Evolutionary conservation across 2,113 vertebrate genomes (phyloP), one percentile per base, ranked within the genome.

Genomic region (Talpa occidentalis): DNA sequence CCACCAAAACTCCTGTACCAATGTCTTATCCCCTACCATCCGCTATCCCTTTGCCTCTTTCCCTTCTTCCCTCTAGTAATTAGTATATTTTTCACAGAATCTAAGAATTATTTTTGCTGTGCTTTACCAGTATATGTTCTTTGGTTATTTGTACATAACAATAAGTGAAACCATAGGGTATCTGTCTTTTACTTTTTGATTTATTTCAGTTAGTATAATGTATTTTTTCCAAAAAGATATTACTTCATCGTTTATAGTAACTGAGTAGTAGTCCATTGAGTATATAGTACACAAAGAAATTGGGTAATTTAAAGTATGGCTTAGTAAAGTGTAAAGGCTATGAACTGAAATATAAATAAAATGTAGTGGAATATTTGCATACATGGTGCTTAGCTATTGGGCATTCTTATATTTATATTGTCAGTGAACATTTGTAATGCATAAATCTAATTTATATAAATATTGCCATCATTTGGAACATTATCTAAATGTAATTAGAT

Each of bases 291-390:
- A 28, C 26, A 62, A 62, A 92, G 60, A 81, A 84, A 88, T 82
- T 94, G 73, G 88, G 22, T 89, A 89, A 90, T 81, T 59, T 80
- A 66, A 96, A 88, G 24, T 74, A 56, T 88, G 49, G 21, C 62
- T 95, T 96, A 96, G 95, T 82, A 72, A 95, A 80, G 47, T 77
- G 2, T 95, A 90, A 93, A 95, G 90, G 80, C 8, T 92, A 78
- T 72, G 62, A 93, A 92, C 92, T 94, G 67, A 88, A 80, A 81
- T 79, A 66, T 95, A 94, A 96, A 77, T 90, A 90, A 95, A 87
- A 93, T 26, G 30, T 40, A 78, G 89, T 60, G 54, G 56, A 62
- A 64, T 87, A 49, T 81, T 72, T 80, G 40, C 30, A 9, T 81
- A 91, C 24, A 62, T 26, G 60, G 28, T 62, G 28, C 28, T 62